Evolutionary conservation across 2,113 vertebrate species (phyloP), one percentile per base, ranked within the genome.

Genomic region (Phrynocephalus versicolor): DNA sequence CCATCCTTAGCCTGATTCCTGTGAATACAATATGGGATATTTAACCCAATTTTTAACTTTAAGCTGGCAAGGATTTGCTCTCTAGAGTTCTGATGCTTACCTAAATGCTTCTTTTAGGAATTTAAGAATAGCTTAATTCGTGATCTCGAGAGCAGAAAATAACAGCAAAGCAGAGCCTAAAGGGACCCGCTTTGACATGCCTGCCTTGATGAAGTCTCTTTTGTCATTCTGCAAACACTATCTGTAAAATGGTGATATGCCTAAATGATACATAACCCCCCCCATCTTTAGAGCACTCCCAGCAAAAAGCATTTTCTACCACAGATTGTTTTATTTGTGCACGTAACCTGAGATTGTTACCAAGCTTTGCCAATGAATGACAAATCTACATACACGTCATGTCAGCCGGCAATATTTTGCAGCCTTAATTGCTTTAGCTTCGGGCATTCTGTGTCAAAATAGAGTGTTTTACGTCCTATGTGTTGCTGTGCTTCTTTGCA

Each of bases 331-430:
- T 95, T 94, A 91, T 94, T 51, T 95, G 94, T 94, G 94, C 94
- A 90, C 90, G 89, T 94, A 96, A 88, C 87, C 85, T 62, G 88
- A 94, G 96, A 95, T 94, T 94, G 95, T 96, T 96, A 95, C 93
- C 96, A 97, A 96, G 93, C 91, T 96, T 95, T 94, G 95, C 95
- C 96, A 96, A 95, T 96, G 96, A 97, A 95, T 97, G 97, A 97
- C 97, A 97, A 97, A 97, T 97, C 97, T 97, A 97, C 97, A 97
- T 96, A 97, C 94, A 95, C 96, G 92, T 97, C 93, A 95, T 97
- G 96, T 97, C 97, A 97, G 96, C 95, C 93, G 93, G 97, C 95
- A 96, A 97, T 96, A 96, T 95, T 97, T 96, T 97, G 91, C 95
- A 95, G 95, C 94, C 96, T 96, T 97, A 97, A 97, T 97, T 97